Base-by-base conservation (phyloP, 2,113 vertebrate genomes). In the Bucco capensis region DNA sequence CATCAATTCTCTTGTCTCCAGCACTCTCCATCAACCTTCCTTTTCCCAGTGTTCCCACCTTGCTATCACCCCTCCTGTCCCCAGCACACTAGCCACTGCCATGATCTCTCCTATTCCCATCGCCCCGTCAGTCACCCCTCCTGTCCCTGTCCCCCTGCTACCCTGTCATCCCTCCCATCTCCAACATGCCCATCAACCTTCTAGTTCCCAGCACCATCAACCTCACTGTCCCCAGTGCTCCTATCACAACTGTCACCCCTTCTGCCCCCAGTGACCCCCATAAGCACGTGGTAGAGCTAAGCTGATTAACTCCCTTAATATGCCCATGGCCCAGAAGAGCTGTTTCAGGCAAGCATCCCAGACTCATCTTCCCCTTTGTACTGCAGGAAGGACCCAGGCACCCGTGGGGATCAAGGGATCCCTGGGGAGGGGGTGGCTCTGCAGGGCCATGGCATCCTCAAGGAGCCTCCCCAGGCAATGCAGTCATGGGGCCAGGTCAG, bases 271-370 rank as follows among this genome's bases (percentile, higher is more conserved):
- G 57, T 4, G 5, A 10, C 49, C 66, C 56, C 23, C 50, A 1
- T 35, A 19, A 71, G 37, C 2, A 3, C 1, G 5, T 1, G 0
- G 42, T 83, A 65, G 61, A 31, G 53, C 35, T 88, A 92, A 95
- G 83, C 88, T 2, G 92, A 93, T 95, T 95, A 74, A 14, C 2
- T 62, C 83, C 72, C 60, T 89, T 95, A 96, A 95, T 96, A 64
- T 87, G 27, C 10, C 54, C n/a, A 4, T 75, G 89, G 75, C 94
- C 94, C 93, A 94, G 95, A 93, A 93, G 49, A 67, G 79, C 56
- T 3, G 1, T 33, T 86, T 51, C 76, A 85, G 67, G 38, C 71
- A 62, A 82, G 75, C 4, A 4, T 30, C 64, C 47, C 8, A 0
- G 6, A 23, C 24, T 28, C 13, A 1, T 67, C 60, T 54, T 54